These are phyloP conservation scores for Chaenocephalus aceratus DNA, from an alignment of 2,113 vertebrate species.

Conservation along the genomic window DNA sequence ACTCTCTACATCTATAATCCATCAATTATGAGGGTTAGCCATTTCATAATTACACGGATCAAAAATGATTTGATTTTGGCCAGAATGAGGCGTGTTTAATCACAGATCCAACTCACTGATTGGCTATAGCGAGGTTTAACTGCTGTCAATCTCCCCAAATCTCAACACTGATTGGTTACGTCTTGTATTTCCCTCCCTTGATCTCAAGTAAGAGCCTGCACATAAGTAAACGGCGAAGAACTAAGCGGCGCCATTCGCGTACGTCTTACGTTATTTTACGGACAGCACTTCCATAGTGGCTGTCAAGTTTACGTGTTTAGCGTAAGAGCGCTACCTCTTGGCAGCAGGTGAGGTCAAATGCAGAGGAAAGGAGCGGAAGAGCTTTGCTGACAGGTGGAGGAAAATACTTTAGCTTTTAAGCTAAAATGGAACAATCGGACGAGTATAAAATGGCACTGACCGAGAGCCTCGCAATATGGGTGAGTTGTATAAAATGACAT, in stretches of 20 bases:
- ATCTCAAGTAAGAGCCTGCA: neutral
- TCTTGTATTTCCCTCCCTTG: neutral
- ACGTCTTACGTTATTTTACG: slow-evolving; percentile 58
- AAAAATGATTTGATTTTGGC: neutral
- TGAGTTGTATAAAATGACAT: slow-evolving; percentile 68
- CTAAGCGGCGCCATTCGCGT: slow-evolving; percentile 68
- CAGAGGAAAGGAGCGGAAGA: slow-evolving; percentile 69
- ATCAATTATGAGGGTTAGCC: neutral
- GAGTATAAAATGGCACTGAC: slow-evolving; percentile 78
- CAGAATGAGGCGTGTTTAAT: neutral
- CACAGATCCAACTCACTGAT: slow-evolving; percentile 22
- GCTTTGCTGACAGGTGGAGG: slow-evolving; percentile 79
- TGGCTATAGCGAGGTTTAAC: slow-evolving; percentile 27
- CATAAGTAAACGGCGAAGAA: slow-evolving; percentile 13
- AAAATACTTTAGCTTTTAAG: slow-evolving; percentile 46
- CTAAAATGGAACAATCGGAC: slow-evolving; percentile 75
- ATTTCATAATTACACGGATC: neutral
- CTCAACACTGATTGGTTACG: slow-evolving; percentile 74
- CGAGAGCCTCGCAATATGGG: slow-evolving; percentile 87
- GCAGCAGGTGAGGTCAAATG: slow-evolving; percentile 85
- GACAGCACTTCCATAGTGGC: neutral
- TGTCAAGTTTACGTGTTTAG: slow-evolving; percentile 15
- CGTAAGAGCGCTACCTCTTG: slow-evolving; percentile 58
- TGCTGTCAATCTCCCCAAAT: slow-evolving; percentile 44
- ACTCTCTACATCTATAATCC: neutral